These are phyloP conservation scores for Drosophila bocki DNA, from an alignment of 1,140 invertebrate genomes.

Conservation along the genomic window DNA sequence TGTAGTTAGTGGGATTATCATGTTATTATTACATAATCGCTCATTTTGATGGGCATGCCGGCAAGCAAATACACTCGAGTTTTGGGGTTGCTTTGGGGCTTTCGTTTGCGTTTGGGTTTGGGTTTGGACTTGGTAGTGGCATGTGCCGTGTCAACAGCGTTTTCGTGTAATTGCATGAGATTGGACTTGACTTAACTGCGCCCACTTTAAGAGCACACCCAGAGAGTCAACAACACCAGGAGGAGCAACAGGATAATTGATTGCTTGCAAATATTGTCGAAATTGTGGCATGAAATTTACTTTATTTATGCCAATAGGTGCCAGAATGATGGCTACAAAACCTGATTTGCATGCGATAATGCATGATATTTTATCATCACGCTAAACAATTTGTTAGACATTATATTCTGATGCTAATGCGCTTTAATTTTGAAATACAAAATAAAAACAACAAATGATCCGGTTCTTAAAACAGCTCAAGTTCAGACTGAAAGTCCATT, in stretches of 20 bases:
- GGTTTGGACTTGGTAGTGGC: not conserved
- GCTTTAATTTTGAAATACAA: slow-evolving; percentile 1
- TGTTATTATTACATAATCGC: slow-evolving; percentile 71
- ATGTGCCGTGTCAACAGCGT: slow-evolving; percentile 27
- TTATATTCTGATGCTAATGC: slow-evolving; percentile 32
- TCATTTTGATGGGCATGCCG: slow-evolving; percentile 40
- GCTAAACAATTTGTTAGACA: slow-evolving; percentile 42
- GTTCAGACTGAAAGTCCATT: slow-evolving; percentile 11
- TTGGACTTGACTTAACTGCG: slow-evolving; percentile 28
- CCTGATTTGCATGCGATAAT: slow-evolving; percentile 32
- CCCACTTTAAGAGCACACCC: slow-evolving; percentile 30
- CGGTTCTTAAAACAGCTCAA: slow-evolving; percentile 6
- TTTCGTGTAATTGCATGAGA: slow-evolving; percentile 46
- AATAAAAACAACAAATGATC: not conserved
- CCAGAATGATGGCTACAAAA: slow-evolving; percentile 2
- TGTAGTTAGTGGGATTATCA: slow-evolving; percentile 48
- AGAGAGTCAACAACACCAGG: slow-evolving; percentile 12
- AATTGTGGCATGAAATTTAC: slow-evolving; percentile 4
- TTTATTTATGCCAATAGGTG: slow-evolving; percentile 17
- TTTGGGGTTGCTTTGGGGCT: slow-evolving; percentile 8
- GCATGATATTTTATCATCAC: slow-evolving; percentile 30
- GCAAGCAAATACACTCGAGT: slow-evolving; percentile 31
- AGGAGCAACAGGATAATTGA: slow-evolving; percentile 48
- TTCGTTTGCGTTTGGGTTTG: slow-evolving; percentile 5
- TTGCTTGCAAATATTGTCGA: slow-evolving; percentile 19